Percentiles rank a stretch among this genome's conserved stretches.
These are phyloP conservation scores for Drosophila monieri DNA, from an alignment of 2,888 invertebrate species.

Conservation along the genomic window DNA sequence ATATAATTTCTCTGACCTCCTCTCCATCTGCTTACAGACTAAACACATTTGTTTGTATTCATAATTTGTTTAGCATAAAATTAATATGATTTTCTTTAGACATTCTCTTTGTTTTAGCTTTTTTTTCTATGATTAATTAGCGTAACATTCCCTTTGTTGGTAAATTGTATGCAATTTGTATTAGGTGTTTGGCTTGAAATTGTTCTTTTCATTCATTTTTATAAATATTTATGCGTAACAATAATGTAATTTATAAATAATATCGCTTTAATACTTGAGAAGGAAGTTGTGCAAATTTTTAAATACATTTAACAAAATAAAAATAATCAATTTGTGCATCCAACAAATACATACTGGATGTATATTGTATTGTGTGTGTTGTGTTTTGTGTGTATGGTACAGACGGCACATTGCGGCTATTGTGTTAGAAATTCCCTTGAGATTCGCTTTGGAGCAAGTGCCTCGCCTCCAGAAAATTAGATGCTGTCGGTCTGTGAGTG, in stretches of 20 bases:
- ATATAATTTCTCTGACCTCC: slow-evolving; percentile 46
- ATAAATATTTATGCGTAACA: slow-evolving; percentile 67
- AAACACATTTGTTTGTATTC: slow-evolving; percentile 41
- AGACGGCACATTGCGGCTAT: slow-evolving; percentile 56
- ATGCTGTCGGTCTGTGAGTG: slow-evolving; percentile 52
- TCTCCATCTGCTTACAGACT: slow-evolving; percentile 40
- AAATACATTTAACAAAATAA: slow-evolving; percentile 49
- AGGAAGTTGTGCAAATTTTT: slow-evolving; percentile 74
- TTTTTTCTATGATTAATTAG: slow-evolving; percentile 46
- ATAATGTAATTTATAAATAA: slow-evolving; percentile 73
- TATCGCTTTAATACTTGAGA: slow-evolving; percentile 79
- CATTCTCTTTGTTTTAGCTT: slow-evolving; percentile 38
- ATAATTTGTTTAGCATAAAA: slow-evolving; percentile 46
- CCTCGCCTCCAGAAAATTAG: slow-evolving; percentile 36
- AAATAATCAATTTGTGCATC: slow-evolving; percentile 39
- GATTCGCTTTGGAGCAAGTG: slow-evolving; percentile 67
- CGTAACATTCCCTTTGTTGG: slow-evolving; percentile 22
- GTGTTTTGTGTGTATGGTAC: slow-evolving; percentile 23
- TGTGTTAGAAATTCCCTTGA: slow-evolving; percentile 64
- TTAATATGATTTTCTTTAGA: slow-evolving; percentile 40
- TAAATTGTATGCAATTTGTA: slow-evolving; percentile 28
- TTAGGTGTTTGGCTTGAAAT: slow-evolving; percentile 37
- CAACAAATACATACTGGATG: slow-evolving; percentile 1
- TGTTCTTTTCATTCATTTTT: slow-evolving; percentile 52
- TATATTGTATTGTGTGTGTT: slow-evolving; percentile 36